phyloP scores from a whole-genome alignment of 2,113 vertebrate genomes.

The Ardeotis arabs region DNA sequence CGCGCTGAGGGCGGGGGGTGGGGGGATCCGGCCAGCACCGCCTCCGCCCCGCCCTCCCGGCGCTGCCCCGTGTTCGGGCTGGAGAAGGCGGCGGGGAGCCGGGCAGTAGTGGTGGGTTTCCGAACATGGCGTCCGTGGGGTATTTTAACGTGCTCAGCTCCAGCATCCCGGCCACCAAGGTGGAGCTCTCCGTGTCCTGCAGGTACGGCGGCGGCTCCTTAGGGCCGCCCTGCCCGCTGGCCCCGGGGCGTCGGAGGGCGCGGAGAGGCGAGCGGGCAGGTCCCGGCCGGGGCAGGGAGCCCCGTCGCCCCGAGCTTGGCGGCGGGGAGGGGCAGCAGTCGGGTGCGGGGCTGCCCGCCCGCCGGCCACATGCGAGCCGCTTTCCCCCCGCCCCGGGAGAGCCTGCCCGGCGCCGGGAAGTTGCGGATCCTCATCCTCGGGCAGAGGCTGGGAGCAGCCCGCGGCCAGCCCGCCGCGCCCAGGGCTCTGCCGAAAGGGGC shows the following conservation, averaged over 20 bases:
- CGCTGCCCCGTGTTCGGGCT: conserved; percentile 59
- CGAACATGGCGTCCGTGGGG: conserved; percentile 88
- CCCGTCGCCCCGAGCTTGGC: neutral
- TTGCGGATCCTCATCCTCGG: neutral
- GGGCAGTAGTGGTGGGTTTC: conserved; percentile 76
- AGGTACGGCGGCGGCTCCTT: conserved; percentile 80
- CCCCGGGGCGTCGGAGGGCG: neutral
- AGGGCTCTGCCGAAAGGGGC: no score
- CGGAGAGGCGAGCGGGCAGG: neutral
- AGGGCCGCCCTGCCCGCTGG: no score
- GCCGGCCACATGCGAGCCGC: neutral
- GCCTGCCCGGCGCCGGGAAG: neutral
- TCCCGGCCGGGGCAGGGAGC: neutral
- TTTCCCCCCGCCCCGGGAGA: neutral
- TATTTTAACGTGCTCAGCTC: conserved; percentile 89
- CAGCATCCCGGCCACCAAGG: conserved; percentile 92
- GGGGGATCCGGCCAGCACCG: no score
- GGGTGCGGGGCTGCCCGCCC: neutral
- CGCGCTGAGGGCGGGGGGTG: no score
- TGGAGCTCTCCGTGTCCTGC: conserved; percentile 94
- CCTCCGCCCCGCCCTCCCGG: neutral
- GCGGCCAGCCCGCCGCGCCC: neutral
- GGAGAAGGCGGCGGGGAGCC: conserved; percentile 49
- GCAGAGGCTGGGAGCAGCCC: neutral
- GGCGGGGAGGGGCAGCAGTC: neutral